Evolutionary conservation across 2,888 invertebrate genomes (phyloP).

Genomic region (Blera fallax): DNA sequence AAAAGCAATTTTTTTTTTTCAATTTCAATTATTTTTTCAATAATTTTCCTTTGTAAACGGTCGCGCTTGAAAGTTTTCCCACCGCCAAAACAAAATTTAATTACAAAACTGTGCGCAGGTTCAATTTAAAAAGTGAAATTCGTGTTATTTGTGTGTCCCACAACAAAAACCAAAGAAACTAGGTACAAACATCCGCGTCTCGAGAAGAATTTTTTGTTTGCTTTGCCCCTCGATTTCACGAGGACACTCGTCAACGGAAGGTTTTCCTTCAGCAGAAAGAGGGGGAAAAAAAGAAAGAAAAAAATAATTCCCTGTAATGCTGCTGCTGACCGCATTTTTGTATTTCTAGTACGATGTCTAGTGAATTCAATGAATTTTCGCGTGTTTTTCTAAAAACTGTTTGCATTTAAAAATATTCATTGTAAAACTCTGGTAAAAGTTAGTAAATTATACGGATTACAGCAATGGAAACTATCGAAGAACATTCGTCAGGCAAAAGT

Average conservation of each 20-base stretch:
- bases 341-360: conserved; percentile 39
- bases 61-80: conserved; percentile 39
- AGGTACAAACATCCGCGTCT: background rate
- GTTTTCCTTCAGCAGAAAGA: conserved; percentile 15
- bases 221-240: background rate
- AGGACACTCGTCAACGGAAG: conserved; percentile 14
- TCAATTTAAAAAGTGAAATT: conserved; percentile 10
- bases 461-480: conserved; percentile 65
- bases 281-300: background rate
- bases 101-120: background rate
- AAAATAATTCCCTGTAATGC: background rate
- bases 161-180: background rate
- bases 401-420: conserved; percentile 1
- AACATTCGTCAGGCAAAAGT: conserved; percentile 64
- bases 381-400: conserved; percentile 35
- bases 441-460: conserved; percentile 19
- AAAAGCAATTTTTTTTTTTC: background rate
- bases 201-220: background rate
- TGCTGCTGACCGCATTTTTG: conserved; percentile 8
- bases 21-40: conserved; percentile 12
- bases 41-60: conserved; percentile 12
- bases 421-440: background rate
- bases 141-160: conserved; percentile 1
- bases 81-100: background rate
- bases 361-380: conserved; percentile 50